Base-by-base conservation (phyloP, 2,797 vertebrate genomes). In the Schizopygopsis malacanthus region DNA sequence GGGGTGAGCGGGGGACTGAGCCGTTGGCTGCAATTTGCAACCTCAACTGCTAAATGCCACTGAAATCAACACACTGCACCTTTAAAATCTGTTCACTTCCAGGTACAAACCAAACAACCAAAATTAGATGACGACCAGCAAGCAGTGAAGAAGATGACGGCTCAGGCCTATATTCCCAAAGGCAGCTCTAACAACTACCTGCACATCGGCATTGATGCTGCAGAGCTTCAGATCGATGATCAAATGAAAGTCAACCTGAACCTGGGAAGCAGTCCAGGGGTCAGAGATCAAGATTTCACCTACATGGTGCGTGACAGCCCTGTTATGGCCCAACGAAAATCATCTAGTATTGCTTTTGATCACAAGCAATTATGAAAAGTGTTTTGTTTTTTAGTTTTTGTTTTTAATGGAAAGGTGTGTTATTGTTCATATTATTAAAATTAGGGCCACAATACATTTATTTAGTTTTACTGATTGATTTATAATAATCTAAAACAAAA, bases 161-260 rank as follows among this genome's bases (percentile, higher is more conserved):
- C 93, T 0, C 0, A 84, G 1, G 91, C 94, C 7, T 97, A 96
- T 6, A 82, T 2, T 1, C 92, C 94, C 18, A 86, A 92, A 20
- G 61, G 0, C 0, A 8, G 4, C 0, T 93, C 93, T 0, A 90
- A 85, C 0, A 96, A 96, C 86, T 92, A 94, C 82, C 88, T 96
- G 1, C 95, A 96, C 72, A 70, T 96, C 4, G 0, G n/a, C n/a
- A 79, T 65, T 65, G n/a, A 15, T 20, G 4, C 59, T 6, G 59
- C 9, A 10, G 59, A 79, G n/a, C 41, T 79, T 47, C 87, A 87
- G 25, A 89, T 92, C 0, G 94, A 94, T 0, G 91, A 94, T 4
- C 92, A 90, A 2, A 70, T 96, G 1, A 81, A 81, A 0, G 16
- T 96, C 22, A 92, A 93, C 85, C 94, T 96, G 86, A 90, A 92